phyloP scores from a whole-genome alignment of 2,797 vertebrate species.

The Ceyx erithaca region DNA sequence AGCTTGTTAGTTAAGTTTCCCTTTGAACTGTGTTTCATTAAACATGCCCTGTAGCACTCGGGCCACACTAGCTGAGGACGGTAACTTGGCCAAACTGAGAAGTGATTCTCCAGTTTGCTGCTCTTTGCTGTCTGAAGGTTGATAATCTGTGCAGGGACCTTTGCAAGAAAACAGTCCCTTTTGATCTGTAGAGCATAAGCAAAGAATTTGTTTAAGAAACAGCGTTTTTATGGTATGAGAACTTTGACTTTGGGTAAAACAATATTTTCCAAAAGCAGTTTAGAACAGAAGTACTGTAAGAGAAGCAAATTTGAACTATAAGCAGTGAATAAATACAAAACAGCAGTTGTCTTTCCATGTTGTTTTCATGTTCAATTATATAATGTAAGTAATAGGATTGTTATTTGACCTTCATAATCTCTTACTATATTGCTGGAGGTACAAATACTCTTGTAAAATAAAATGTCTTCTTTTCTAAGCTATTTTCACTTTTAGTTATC shows the following conservation, averaged over 20 bases:
- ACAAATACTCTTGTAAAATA: background rate
- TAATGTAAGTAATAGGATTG: conserved; percentile 28
- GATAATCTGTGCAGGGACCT: background rate
- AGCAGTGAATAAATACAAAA: background rate
- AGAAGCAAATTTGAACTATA: background rate
- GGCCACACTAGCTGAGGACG: background rate
- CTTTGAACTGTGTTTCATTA: background rate
- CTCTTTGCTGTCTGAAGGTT: background rate
- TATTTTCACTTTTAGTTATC: background rate
- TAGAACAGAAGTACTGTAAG: background rate
- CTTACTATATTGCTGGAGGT: background rate
- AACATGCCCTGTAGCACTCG: background rate
- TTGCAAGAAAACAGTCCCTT: background rate
- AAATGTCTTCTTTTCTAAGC: background rate
- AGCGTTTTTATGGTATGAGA: background rate
- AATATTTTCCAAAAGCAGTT: background rate
- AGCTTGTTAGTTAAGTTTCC: background rate
- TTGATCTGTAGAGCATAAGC: background rate
- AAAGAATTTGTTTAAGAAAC: background rate
- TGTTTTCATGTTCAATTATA: background rate
- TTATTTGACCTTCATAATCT: conserved; percentile 52
- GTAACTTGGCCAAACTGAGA: background rate
- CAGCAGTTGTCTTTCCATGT: background rate
- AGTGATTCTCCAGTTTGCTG: background rate
- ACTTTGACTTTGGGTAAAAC: background rate